Conservation (phyloP, 2,113 vertebrate genomes). For the Peromyscus maniculatus region DNA sequence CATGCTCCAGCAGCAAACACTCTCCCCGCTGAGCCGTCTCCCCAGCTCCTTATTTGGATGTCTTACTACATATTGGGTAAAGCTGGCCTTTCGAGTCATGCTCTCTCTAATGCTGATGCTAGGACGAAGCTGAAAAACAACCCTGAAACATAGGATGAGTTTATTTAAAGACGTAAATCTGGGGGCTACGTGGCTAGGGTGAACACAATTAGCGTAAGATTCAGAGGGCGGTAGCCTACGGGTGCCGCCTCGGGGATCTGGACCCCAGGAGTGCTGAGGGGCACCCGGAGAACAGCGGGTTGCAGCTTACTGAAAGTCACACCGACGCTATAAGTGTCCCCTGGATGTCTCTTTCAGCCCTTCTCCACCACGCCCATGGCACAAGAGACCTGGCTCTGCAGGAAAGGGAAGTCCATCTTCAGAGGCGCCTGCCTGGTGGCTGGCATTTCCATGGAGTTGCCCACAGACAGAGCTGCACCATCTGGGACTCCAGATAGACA, state of each 20-base stretch:
- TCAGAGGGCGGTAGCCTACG: neutral
- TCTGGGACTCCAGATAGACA: conserved; percentile 85
- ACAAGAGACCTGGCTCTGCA: conserved; percentile 69
- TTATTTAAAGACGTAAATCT: neutral
- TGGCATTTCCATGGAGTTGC: conserved; percentile 86
- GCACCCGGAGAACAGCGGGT: neutral
- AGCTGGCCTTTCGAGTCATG: neutral
- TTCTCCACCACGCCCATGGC: conserved; percentile 7
- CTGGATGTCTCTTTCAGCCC: neutral
- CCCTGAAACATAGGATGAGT: neutral
- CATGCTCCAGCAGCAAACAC: neutral
- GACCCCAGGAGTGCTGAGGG: neutral
- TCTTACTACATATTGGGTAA: neutral
- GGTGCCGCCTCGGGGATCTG: neutral
- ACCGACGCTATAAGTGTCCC: fast-evolving
- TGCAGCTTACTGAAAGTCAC: neutral
- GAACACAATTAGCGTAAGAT: neutral
- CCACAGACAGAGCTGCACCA: conserved; percentile 86
- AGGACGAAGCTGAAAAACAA: neutral
- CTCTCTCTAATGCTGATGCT: conserved; percentile 10
- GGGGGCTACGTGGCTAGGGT: neutral
- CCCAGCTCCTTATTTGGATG: neutral
- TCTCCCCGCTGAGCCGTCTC: neutral
- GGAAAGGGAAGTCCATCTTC: conserved; percentile 80
- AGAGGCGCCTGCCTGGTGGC: conserved; percentile 56